Percentiles rank a stretch among this genome's conserved stretches.
phyloP scores from a whole-genome alignment of 2,113 vertebrate genomes.

The Neogobius melanostomus region DNA sequence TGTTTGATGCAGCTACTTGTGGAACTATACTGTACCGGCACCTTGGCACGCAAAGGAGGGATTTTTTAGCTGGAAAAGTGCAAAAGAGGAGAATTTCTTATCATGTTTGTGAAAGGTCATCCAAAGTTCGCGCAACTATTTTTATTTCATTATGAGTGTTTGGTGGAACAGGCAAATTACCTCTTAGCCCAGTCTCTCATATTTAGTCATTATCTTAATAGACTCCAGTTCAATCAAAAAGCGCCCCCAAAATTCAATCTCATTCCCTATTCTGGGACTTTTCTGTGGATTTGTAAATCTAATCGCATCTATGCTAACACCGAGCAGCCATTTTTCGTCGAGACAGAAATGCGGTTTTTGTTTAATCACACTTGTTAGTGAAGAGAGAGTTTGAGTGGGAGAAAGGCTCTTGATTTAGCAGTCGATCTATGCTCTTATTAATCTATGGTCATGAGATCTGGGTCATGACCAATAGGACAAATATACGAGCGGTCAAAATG shows the following conservation, averaged over 20 bases:
- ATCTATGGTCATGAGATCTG: too few relatives aligned
- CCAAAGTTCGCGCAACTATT: not conserved
- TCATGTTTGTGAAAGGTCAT: not conserved
- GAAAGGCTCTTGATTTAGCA: too few relatives aligned
- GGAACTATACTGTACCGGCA: conserved; percentile 9
- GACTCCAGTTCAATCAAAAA: conserved; percentile 11
- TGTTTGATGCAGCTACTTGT: conserved; percentile 3
- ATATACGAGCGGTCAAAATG: too few relatives aligned
- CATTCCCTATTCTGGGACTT: not conserved
- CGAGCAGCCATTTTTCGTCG: not conserved
- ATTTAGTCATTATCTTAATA: conserved; percentile 2
- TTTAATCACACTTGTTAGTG: conserved; percentile 1
- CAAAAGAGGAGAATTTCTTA: not conserved
- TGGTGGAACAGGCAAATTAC: not conserved
- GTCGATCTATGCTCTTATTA: too few relatives aligned
- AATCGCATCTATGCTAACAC: not conserved
- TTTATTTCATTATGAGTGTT: not conserved
- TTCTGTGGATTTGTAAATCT: not conserved
- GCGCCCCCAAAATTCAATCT: conserved; percentile 1
- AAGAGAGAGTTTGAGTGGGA: too few relatives aligned
- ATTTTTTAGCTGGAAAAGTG: not conserved
- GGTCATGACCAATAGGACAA: too few relatives aligned
- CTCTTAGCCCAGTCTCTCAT: not conserved
- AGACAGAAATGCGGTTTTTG: not conserved
- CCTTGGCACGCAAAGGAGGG: not conserved